Evolutionary conservation across 2,113 vertebrate genomes (phyloP).

Genomic region (Zapus hudsonius): DNA sequence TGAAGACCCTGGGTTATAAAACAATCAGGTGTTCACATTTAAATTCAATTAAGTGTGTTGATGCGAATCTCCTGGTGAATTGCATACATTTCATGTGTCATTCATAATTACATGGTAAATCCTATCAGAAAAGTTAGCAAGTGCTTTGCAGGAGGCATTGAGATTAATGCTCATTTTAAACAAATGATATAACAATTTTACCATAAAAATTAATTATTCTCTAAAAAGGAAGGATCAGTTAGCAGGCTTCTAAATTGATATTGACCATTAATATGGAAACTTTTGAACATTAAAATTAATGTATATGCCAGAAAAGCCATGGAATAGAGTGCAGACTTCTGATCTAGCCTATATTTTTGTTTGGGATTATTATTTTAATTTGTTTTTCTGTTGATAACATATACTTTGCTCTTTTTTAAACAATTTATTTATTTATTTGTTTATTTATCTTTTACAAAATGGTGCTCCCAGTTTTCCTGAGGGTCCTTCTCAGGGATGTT

Average conservation of each 20-base stretch:
- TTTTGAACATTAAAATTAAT: background rate
- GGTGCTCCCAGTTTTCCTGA: too few species aligned
- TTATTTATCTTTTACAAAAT: too few species aligned
- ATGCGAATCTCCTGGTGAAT: too few species aligned
- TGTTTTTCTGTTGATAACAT: background rate
- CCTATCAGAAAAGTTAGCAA: background rate
- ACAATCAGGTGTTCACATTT: too few species aligned
- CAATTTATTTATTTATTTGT: too few species aligned
- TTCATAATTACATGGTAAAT: background rate
- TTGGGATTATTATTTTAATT: background rate
- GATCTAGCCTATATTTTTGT: background rate
- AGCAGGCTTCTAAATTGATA: conserved; percentile 43
- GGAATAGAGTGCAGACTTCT: background rate
- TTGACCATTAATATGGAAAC: conserved; percentile 39
- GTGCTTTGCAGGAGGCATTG: background rate
- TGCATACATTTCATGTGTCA: too few species aligned
- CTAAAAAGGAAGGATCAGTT: background rate
- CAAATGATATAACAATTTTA: background rate
- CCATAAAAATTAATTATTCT: conserved; percentile 16
- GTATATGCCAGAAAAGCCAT: background rate
- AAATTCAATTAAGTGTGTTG: too few species aligned
- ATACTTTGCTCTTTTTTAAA: background rate
- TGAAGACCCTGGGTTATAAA: too few species aligned
- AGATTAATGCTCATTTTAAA: conserved; percentile 42
- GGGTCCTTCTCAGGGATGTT: too few species aligned